Percentiles rank a stretch among this genome's conserved stretches.
These are phyloP conservation scores for Uromys caudimaculatus DNA, from an alignment of 2,797 vertebrate species.

Conservation along the genomic window DNA sequence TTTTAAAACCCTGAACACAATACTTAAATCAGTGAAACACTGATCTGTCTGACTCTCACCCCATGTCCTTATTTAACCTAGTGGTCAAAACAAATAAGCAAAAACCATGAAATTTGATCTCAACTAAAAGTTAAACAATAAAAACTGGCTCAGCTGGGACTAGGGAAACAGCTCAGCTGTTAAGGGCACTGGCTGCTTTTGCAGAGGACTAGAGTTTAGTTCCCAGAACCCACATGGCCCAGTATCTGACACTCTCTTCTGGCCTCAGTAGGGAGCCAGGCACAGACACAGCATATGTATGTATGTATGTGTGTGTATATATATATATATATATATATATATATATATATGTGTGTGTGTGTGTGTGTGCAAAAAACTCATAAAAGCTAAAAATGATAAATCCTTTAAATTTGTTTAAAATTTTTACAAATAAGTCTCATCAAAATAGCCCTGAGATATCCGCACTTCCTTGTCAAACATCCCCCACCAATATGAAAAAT, in stretches of 20 bases:
- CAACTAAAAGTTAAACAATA: conserved; percentile 19
- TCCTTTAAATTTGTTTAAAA: background rate
- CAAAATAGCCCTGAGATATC: background rate
- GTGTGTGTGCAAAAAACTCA: too few species aligned
- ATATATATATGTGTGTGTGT: too few species aligned
- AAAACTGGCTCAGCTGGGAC: background rate
- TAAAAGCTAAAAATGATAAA: background rate
- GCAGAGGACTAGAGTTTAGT: background rate
- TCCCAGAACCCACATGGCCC: background rate
- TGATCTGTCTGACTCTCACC: background rate
- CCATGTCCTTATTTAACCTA: background rate
- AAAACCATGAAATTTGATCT: background rate
- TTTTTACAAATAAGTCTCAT: background rate
- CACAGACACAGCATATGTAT: background rate
- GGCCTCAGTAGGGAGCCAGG: background rate
- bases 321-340: too few species aligned
- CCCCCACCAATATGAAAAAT: background rate
- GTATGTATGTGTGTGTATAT: too few species aligned
- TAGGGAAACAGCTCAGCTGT: background rate
- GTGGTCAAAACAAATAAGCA: background rate
- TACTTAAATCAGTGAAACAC: background rate
- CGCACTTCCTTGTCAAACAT: background rate
- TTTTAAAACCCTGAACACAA: background rate
- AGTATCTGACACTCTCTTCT: background rate
- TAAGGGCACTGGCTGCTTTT: background rate